These are phyloP conservation scores for Typhlichthys subterraneus DNA, from an alignment of 2,797 vertebrate species.

Conservation along the genomic window DNA sequence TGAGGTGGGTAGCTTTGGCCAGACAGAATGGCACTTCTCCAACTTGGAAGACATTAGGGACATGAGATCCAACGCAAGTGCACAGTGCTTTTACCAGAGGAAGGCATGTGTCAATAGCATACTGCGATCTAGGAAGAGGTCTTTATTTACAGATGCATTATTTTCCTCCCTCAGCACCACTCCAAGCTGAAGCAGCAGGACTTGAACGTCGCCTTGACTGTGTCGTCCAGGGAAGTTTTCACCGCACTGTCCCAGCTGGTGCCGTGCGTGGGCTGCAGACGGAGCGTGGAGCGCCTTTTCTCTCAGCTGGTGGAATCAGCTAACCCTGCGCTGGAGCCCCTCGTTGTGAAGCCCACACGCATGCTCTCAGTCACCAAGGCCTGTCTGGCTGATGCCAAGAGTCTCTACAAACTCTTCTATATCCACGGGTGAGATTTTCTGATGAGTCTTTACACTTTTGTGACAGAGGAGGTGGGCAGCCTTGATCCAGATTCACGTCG, in stretches of 20 bases:
- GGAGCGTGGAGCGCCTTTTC: slow-evolving; percentile 95
- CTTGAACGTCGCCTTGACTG: slow-evolving; percentile 89
- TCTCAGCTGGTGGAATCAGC: slow-evolving; percentile 93
- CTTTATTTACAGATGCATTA: neutral
- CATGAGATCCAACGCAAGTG: neutral
- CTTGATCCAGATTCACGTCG: too few species aligned
- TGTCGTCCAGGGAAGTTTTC: slow-evolving; percentile 91
- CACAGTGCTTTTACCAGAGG: neutral
- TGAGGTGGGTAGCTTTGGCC: slow-evolving; percentile 79
- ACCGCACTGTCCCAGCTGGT: slow-evolving; percentile 90
- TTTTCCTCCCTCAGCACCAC: slow-evolving; percentile 78
- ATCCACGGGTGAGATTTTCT: slow-evolving; percentile 85
- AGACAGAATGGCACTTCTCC: neutral
- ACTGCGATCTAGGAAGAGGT: neutral
- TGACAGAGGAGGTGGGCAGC: too few species aligned
- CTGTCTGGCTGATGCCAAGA: slow-evolving; percentile 90
- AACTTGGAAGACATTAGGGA: neutral
- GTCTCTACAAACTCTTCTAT: slow-evolving; percentile 95
- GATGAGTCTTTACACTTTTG: neutral
- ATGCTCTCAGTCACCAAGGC: slow-evolving; percentile 89
- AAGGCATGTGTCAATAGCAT: neutral
- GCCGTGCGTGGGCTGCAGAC: slow-evolving; percentile 94
- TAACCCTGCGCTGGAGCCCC: slow-evolving; percentile 91
- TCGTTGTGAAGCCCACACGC: slow-evolving; percentile 89
- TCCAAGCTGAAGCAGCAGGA: slow-evolving; percentile 92